Evolutionary conservation across 2,797 vertebrate genomes (phyloP), one percentile per base, ranked within the genome.

Genomic region (Masticophis lateralis): DNA sequence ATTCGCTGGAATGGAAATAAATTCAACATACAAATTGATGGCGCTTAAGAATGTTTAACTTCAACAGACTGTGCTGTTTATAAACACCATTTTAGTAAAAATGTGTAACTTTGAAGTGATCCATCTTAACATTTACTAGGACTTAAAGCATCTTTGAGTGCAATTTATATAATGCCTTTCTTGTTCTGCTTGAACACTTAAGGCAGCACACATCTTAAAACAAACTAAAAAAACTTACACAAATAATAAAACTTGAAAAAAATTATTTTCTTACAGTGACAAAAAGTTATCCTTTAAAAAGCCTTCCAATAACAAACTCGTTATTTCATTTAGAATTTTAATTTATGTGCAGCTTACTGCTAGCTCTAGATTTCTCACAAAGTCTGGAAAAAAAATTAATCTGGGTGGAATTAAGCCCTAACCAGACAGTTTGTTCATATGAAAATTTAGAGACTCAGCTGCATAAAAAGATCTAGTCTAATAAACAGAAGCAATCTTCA

Each of bases 351-450:
- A 43, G 25, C 0, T 63, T 55, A 90, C 60, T 89, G 86, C 60
- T 88, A 87, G 3, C n/a, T 61, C 53, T 57, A 28, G 87, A 91
- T 6, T 14, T 94, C 16, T 88, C 14, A 18, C 27, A 4, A 79
- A 92, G 57, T 37, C n/a, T 0, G 0, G 0, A 89, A 53, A 86
- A 25, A 0, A 83, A 56, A 0, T 0, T 13, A 0, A 89, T 1
- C 56, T 55, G 51, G 20, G 4, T 0, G 0, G 66, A 27, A 22
- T 56, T 12, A 2, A 60, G 55, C 37, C 32, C 2, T 0, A 47
- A 28, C 0, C 74, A 92, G 28, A 20, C 10, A 90, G 66, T 63
- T 22, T 3, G 56, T 14, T 83, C 0, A 2, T 6, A 14, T 69
- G 27, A 69, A 90, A 59, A n/a, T 90, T 16, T 63, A 91, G 11